Evolutionary conservation across 2,797 vertebrate species (phyloP), one percentile per base, ranked within the genome.

Genomic region (Gephyroberyx darwinii): DNA sequence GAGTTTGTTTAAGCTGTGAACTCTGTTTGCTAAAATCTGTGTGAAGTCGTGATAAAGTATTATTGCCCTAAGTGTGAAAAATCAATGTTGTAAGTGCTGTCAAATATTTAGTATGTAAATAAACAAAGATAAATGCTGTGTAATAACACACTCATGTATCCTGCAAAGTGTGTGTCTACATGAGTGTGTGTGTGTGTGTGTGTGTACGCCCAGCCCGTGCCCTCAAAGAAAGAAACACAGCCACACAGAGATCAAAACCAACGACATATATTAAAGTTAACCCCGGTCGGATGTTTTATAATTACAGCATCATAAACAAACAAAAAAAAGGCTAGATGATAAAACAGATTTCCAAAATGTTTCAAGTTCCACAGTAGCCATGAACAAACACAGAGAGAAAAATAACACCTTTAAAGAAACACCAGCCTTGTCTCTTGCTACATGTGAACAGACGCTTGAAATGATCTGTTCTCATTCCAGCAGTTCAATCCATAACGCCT

Each of bases 261-360:
- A 90, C 60, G 22, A 90, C 91, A 90, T 92, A 88, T 92, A 92
- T 92, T 93, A 91, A 93, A 93, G 92, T 91, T 86, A 89, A 93
- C 88, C 90, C 90, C 90, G 78, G 86, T 92, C 86, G 90, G 81
- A 93, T 90, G 82, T 91, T 89, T 92, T 84, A 90, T 88, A 90
- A 91, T 91, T 91, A 90, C 90, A 93, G 88, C 91, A 93, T 92
- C 86, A 88, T 86, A 69, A 85, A 84, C 56, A 83, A 87, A 91
- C 86, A 89, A 84, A 82, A 85, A 85, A 86, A 83, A 87, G 79
- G 69, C 74, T 83, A 87, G 91, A 89, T 81, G 69, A 83, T 82
- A 88, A 91, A 88, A 90, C 69, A 86, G 71, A 79, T 85, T 70
- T 62, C 56, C 74, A 90, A 88, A 90, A 91, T 79, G 80, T 87